phyloP scores from a whole-genome alignment of 2,888 invertebrate genomes.

The Metellina segmentata region DNA sequence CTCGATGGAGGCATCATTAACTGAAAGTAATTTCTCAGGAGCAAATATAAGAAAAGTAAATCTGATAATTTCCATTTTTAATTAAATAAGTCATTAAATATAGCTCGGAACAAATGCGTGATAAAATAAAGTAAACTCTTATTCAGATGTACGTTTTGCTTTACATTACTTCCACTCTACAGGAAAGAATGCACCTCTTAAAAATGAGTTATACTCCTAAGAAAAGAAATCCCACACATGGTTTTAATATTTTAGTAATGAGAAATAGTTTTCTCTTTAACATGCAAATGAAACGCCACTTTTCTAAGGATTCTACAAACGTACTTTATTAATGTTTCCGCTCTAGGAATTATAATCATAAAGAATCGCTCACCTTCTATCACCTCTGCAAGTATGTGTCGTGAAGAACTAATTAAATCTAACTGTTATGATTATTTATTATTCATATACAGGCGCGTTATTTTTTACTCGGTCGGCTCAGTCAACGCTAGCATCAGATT shows the following conservation, averaged over 20 bases:
- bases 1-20: not conserved
- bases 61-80: not conserved
- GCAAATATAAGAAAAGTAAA: not conserved
- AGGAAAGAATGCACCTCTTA: not conserved
- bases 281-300: slow-evolving; percentile 22
- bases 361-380: slow-evolving; percentile 3
- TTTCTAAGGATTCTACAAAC: not conserved
- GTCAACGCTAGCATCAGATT: slow-evolving; percentile 22
- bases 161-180: not conserved
- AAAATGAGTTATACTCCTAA: not conserved
- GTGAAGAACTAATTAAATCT: slow-evolving; percentile 60
- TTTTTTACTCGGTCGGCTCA: slow-evolving; percentile 23
- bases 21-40: not conserved
- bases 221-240: not conserved
- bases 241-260: not conserved
- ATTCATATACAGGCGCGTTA: slow-evolving; percentile 23
- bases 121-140: not conserved
- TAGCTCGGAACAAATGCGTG: not conserved
- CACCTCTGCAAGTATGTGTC: slow-evolving; percentile 1
- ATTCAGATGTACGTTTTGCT: not conserved
- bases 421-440: slow-evolving; percentile 48
- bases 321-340: slow-evolving; percentile 32
- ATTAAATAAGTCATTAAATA: not conserved
- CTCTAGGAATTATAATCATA: slow-evolving; percentile 13
- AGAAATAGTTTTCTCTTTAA: slow-evolving; percentile 14